Percentiles rank a stretch among this genome's conserved stretches.
Conservation (phyloP, 2,888 invertebrate species). For the Rhogogaster chlorosoma region DNA sequence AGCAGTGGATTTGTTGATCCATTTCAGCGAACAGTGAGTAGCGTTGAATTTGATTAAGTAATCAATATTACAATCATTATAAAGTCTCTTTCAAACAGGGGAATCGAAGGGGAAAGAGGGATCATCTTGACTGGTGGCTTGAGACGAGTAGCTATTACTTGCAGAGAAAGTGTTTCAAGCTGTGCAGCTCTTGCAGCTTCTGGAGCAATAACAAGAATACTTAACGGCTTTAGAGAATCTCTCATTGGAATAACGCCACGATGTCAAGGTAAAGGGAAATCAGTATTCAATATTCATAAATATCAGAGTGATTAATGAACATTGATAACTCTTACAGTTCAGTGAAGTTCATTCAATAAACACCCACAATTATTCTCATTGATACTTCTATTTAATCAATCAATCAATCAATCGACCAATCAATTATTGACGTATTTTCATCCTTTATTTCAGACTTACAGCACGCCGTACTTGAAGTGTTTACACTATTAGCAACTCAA, state of each 20-base stretch:
- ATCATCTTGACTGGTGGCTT: conserved; percentile 71
- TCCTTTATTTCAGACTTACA: conserved; percentile 81
- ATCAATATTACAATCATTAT: neutral
- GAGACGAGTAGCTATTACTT: conserved; percentile 74
- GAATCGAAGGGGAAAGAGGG: conserved; percentile 68
- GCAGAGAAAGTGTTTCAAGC: conserved; percentile 76
- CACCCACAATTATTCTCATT: conserved; percentile 3
- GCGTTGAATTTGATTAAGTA: conserved; percentile 15
- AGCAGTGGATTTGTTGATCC: conserved; percentile 81
- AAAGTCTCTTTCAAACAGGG: conserved; percentile 59
- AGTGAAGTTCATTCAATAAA: conserved; percentile 15
- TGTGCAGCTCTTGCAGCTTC: conserved; percentile 76
- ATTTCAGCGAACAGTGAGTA: conserved; percentile 80
- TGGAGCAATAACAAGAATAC: conserved; percentile 73
- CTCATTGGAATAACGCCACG: conserved; percentile 69
- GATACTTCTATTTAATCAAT: conserved; percentile 41
- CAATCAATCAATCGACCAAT: neutral
- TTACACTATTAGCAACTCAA: conserved; percentile 80
- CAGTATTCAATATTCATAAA: neutral
- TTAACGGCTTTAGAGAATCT: conserved; percentile 74
- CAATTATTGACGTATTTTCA: conserved; percentile 49
- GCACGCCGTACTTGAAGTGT: conserved; percentile 83
- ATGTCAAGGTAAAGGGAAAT: conserved; percentile 67
- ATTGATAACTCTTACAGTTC: conserved; percentile 29
- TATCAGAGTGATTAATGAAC: conserved; percentile 2